Base-by-base conservation (phyloP, 2,113 vertebrate genomes). In the Caretta caretta region DNA sequence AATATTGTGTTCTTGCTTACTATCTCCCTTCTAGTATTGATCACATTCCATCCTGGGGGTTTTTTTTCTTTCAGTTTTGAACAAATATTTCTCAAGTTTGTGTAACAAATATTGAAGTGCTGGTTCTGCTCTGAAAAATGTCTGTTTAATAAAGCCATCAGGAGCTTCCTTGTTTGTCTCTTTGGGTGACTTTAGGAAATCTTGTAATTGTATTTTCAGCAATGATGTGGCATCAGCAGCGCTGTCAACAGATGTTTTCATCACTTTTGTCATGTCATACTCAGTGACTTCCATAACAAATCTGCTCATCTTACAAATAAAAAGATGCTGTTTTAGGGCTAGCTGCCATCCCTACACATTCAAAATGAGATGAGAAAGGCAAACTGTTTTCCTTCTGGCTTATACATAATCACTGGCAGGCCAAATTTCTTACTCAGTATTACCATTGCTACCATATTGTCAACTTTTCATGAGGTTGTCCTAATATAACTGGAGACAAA, bases 21-120 rank as follows among this genome's bases (percentile, higher is more conserved):
- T 90, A 6, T 90, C 79, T 85, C 89, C 86, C 75, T 54, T 87
- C 82, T 76, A 50, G 85, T 90, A 83, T 86, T 81, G 90, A 79
- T 89, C 86, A 84, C 5, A 54, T 93, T 97, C 93, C 93, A 91
- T 80, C 53, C 83, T 42, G 42, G 96, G 92, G 76, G 93, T 84
- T 96, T 94, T 42, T 14, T 83, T 59, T 83, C 53, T 57, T 93
- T 93, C 88, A 95, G 86, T 86, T 96, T 97, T 93, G 91, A 96
- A 93, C 92, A 93, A 94, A 83, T 56, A 89, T 82, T 93, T 84
- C 49, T 54, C 93, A 89, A 22, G 22, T 46, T 46, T 42, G 31
- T 69, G 8, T n/a, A 69, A 69, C 6, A 62, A 31, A n/a, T 69
- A 69, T 69, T 69, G 35, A 69, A n/a, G 62, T n/a, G 7, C 22